Percentiles rank a stretch among this genome's conserved stretches.
Conservation (phyloP, 2,888 invertebrate genomes). For the Timema podura region DNA sequence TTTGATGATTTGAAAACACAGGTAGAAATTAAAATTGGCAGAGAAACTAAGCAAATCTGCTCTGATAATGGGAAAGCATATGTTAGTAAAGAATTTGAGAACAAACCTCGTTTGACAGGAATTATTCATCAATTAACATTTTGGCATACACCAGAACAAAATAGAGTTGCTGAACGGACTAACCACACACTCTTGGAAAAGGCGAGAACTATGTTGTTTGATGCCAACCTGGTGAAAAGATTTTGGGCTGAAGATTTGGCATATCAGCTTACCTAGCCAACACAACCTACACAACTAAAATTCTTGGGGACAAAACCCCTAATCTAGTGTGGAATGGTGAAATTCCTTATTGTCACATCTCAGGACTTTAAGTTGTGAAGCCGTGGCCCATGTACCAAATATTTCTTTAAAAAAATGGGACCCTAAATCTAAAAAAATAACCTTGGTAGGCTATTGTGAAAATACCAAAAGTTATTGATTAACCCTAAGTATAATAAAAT, state of each 20-base stretch:
- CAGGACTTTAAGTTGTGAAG: conserved; percentile 1
- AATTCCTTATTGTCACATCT: neutral
- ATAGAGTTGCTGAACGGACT: neutral
- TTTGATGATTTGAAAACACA: neutral
- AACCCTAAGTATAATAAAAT: neutral
- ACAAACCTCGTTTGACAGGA: neutral
- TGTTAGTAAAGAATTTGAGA: neutral
- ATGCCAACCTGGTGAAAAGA: neutral
- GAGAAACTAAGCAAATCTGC: neutral
- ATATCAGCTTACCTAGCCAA: neutral
- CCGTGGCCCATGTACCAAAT: neutral
- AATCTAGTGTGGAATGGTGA: neutral
- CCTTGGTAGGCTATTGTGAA: neutral
- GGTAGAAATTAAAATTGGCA: neutral
- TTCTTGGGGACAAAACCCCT: neutral
- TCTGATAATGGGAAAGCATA: neutral
- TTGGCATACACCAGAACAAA: neutral
- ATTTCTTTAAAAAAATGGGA: neutral
- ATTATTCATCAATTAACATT: neutral
- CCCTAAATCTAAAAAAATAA: neutral
- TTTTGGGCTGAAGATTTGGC: neutral
- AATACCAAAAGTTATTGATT: neutral
- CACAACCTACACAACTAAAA: neutral
- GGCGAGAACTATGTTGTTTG: neutral
- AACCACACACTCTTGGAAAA: neutral